These are phyloP conservation scores for Drosophila elegans DNA, from an alignment of 1,140 invertebrate genomes.

Conservation along the genomic window DNA sequence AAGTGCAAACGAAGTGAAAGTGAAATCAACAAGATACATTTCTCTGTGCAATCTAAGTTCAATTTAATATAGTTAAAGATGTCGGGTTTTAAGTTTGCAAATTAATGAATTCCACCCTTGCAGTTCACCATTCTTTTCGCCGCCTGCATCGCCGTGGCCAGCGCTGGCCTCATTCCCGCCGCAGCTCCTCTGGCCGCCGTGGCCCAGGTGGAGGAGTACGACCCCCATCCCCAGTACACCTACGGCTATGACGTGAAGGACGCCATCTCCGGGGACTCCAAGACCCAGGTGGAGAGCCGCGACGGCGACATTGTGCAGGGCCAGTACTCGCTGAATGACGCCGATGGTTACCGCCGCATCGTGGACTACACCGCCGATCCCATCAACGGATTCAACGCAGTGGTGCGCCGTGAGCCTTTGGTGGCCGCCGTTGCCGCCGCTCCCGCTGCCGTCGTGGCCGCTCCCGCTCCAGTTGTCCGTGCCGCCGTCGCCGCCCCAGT, in stretches of 20 bases:
- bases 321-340: slow-evolving; percentile 83
- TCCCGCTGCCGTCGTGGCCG: slow-evolving; percentile 65
- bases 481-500: slow-evolving; percentile 57
- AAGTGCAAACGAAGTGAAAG: slow-evolving; percentile 33
- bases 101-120: neutral
- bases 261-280: slow-evolving; percentile 85
- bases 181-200: slow-evolving; percentile 81
- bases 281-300: slow-evolving; percentile 83
- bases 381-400: slow-evolving; percentile 85
- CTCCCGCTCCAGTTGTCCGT: slow-evolving; percentile 59
- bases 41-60: neutral
- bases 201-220: slow-evolving; percentile 86
- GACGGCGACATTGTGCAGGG: slow-evolving; percentile 85
- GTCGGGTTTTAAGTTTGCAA: neutral
- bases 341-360: slow-evolving; percentile 84
- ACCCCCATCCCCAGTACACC: slow-evolving; percentile 88
- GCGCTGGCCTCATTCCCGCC: slow-evolving; percentile 77
- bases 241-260: slow-evolving; percentile 90
- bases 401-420: slow-evolving; percentile 82
- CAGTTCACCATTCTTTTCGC: slow-evolving; percentile 81
- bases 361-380: slow-evolving; percentile 84
- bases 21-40: neutral
- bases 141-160: slow-evolving; percentile 78
- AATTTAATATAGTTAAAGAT: neutral
- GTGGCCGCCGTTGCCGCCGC: slow-evolving; percentile 75